Conservation (phyloP, 2,113 vertebrate genomes). For the Macrotis lagotis region DNA sequence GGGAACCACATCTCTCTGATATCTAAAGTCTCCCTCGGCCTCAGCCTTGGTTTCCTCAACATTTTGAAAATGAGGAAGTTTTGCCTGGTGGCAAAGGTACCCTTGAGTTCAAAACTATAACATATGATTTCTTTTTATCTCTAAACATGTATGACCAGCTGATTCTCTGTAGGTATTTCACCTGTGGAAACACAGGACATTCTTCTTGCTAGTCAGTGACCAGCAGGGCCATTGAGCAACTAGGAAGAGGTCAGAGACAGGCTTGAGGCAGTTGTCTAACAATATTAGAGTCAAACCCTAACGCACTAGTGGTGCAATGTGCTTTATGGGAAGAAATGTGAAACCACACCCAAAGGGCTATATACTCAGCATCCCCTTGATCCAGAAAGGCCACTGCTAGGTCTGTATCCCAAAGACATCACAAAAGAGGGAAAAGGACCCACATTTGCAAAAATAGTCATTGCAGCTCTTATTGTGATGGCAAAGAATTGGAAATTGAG, state of each 20-base stretch:
- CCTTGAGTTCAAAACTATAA: background rate
- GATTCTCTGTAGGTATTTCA: background rate
- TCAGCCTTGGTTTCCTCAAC: background rate
- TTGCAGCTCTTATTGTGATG: no score
- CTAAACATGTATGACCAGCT: background rate
- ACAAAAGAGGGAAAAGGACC: no score
- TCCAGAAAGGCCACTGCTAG: no score
- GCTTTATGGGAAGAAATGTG: no score
- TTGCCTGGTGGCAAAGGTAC: background rate
- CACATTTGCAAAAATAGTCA: no score
- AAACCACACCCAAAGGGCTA: no score
- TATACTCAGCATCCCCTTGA: no score
- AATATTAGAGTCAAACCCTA: background rate
- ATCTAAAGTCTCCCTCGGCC: background rate
- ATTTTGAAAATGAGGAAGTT: background rate
- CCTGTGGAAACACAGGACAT: background rate
- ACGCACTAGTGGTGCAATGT: no score
- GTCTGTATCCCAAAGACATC: no score
- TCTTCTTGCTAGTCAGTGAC: background rate
- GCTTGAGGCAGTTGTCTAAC: background rate
- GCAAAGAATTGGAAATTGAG: no score
- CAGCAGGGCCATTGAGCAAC: fast-evolving
- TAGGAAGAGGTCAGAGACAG: background rate
- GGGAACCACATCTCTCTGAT: background rate
- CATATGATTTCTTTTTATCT: background rate